These are phyloP conservation scores for Cassiopea xamachana DNA, from an alignment of 30 jellyfish, hydroid and myxozoan species.

Conservation along the genomic window DNA sequence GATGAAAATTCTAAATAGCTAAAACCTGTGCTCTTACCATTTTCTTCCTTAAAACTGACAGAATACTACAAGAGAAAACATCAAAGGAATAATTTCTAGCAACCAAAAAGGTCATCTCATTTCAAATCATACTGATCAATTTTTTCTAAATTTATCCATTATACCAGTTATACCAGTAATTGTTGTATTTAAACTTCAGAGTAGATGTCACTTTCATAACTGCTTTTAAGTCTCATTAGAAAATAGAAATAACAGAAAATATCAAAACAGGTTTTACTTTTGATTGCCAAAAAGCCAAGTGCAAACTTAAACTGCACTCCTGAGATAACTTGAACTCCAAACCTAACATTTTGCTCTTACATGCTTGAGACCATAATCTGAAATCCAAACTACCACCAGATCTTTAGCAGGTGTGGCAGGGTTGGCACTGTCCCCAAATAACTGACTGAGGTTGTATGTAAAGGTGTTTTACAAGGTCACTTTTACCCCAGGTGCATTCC, in stretches of 20 bases:
- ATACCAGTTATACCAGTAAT: no score
- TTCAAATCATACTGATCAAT: neutral
- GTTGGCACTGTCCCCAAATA: no score
- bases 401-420: neutral
- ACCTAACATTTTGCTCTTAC: neutral
- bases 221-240: neutral
- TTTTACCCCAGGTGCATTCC: no score
- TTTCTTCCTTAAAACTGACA: constrained; percentile 74
- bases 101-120: no score
- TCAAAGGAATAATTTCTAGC: neutral
- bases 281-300: neutral
- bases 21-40: constrained; percentile 35
- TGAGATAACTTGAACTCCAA: neutral
- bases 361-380: neutral
- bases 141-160: no score
- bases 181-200: no score
- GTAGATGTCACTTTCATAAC: neutral
- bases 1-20: neutral
- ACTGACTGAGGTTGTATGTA: no score
- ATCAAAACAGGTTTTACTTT: neutral
- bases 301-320: neutral
- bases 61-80: constrained; percentile 57
- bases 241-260: neutral
- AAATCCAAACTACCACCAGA: neutral
- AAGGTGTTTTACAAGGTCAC: no score